Conservation (phyloP, 2,113 vertebrate genomes). For the Phaethornis superciliosus region DNA sequence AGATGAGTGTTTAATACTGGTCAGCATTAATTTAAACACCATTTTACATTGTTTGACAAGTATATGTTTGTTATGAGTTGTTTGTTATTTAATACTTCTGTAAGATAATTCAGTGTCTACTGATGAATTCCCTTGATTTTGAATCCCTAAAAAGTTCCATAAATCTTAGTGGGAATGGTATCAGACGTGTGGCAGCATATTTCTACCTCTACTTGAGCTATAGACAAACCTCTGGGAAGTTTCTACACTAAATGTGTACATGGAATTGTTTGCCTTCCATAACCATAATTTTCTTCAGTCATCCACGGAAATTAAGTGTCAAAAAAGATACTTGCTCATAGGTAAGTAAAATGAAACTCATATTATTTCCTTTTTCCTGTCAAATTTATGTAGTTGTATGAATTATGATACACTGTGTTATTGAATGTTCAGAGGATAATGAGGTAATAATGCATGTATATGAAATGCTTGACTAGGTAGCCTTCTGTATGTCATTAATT, state of each 20-base stretch:
- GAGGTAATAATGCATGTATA: background rate
- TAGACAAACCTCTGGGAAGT: background rate
- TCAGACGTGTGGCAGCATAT: rapidly evolving
- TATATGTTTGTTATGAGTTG: background rate
- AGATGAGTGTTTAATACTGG: background rate
- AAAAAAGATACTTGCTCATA: background rate
- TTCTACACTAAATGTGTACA: background rate
- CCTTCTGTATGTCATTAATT: background rate
- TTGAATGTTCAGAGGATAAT: background rate
- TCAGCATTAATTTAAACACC: background rate
- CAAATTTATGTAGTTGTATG: background rate
- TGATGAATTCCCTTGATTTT: background rate
- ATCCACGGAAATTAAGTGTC: background rate
- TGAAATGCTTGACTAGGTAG: background rate
- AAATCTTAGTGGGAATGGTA: background rate
- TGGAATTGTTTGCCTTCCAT: background rate
- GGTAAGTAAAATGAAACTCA: background rate
- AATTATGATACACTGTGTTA: background rate
- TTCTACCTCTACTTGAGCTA: background rate
- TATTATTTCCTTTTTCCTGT: background rate
- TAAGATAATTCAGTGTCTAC: background rate
- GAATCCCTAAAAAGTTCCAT: background rate
- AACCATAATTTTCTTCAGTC: background rate
- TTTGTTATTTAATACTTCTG: background rate
- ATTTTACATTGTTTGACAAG: background rate